Base-by-base conservation (phyloP, 2,113 vertebrate species). In the Siniperca chuatsi region DNA sequence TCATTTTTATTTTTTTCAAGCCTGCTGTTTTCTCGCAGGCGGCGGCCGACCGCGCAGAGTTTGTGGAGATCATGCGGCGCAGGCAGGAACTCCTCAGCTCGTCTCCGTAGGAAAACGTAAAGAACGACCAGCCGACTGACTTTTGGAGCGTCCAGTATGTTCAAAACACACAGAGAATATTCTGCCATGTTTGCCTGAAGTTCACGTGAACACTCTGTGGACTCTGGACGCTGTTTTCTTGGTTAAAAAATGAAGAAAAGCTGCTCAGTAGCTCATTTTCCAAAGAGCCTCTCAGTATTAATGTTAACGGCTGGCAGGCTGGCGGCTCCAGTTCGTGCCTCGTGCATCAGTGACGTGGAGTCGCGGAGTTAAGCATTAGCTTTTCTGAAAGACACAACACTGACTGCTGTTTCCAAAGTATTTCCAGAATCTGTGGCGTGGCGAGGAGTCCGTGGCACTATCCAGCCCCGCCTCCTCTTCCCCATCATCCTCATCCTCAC, bases 51-150 rank as follows among this genome's bases (percentile, higher is more conserved):
- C 90, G 71, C 76, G 94, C 93, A 6, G 90, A 94, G 90, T 94
- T 94, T 6, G 87, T 94, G 54, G 90, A 94, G 87, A 94, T 95
- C 82, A 94, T 95, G 93, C 90, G 93, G 4, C 92, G 95, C 7
- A 57, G 94, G 1, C 94, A 96, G 83, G 92, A 95, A 76, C 83
- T 93, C 23, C 85, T 95, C 76, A 86, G 92, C 75, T 93, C 93
- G 23, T 93, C 95, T 33, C 93, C 94, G 0, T 95, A 93, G 80
- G 35, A 79, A 33, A 13, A 20, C 1, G 7, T 23, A 16, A 55
- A 82, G 64, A 42, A 9, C 64, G 7, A 57, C 11, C 52, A 10
- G 3, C 9, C 2, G 25, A 15, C 74, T 15, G 73, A 88, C 48
- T 40, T 65, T 48, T 13, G 57, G 66, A 66, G 23, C 25, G 2